Conservation (phyloP, 2,797 vertebrate species). For the Sitta carolinensis region DNA sequence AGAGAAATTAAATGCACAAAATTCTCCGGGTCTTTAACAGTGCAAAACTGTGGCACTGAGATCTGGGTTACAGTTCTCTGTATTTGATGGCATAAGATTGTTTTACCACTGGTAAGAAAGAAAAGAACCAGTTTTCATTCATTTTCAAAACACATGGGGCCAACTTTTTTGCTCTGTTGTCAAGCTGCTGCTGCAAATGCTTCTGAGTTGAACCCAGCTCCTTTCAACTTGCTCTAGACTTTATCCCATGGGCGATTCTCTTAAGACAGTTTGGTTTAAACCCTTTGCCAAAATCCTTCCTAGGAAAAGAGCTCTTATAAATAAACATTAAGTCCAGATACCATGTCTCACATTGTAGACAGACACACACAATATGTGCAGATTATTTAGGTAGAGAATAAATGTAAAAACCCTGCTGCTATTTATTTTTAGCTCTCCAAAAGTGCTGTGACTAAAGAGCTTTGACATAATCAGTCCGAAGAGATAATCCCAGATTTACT, state of each 20-base stretch:
- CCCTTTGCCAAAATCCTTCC: conserved; percentile 17
- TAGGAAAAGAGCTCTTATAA: conserved; percentile 52
- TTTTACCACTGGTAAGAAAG: neutral
- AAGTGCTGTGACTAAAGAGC: conserved; percentile 70
- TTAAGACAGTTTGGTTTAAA: neutral
- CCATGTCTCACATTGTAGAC: neutral
- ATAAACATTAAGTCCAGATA: conserved; percentile 37
- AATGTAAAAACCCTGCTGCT: neutral
- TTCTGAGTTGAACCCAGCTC: neutral
- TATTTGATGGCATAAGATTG: neutral
- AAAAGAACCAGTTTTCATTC: neutral
- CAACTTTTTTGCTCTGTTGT: neutral
- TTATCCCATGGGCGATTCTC: accelerated
- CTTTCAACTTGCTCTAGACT: neutral
- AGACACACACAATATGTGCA: neutral
- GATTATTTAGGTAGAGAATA: conserved; percentile 46
- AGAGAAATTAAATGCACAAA: neutral
- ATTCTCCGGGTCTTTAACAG: neutral
- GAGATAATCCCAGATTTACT: conserved; percentile 77
- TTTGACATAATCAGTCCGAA: conserved; percentile 76
- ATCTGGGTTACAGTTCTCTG: neutral
- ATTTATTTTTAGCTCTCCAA: conserved; percentile 69
- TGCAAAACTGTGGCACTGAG: neutral
- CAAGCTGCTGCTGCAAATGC: neutral
- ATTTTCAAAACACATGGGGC: neutral